Evolutionary conservation across 2,888 invertebrate species (phyloP), one percentile per base, ranked within the genome.

Genomic region (Malthinus flaveolus): DNA sequence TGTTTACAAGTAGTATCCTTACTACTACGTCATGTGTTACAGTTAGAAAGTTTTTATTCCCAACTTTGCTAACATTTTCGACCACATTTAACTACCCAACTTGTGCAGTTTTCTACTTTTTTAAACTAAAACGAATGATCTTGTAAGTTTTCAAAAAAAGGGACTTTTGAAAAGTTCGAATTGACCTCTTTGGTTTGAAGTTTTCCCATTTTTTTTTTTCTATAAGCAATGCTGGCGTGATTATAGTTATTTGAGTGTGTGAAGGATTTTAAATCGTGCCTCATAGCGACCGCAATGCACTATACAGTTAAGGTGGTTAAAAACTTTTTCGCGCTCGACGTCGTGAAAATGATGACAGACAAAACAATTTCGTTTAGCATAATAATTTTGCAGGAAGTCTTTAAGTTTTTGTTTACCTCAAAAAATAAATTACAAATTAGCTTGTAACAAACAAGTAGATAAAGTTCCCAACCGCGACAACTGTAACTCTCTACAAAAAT

Each of bases 1-100:
- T 67, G 66, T 65, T 64, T 62, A 61, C 59, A 62, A 64, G 66
- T 66, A 50, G 54, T 58, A 36, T 10, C 51, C 32, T 46, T 23
- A 23, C 23, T 49, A 32, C 49, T 56, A 56, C 52, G 52, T 56
- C 60, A 52, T 61, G 49, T 53, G 56, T 61, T 61, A 61, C 49
- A 56, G 60, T 56, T 56, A 56, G 49, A 36, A 51, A 15, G 33
- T 44, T 51, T 51, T 42, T 47, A 47, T 47, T 47, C 11, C 11
- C 15, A 23, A 42, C 39, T 42, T 42, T 42, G 15, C 23, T 23
- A 23, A 36, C 52, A 44, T 46, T 36, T 44, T 23, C 32, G 12
- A 32, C 45, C 52, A n/a, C 52, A 52, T 45, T 46, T 45, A 42
- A 51, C 52, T 35, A 36, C 46, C 9, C 10, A 52, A 52, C 46